Conservation (phyloP, 2,797 vertebrate genomes). For the Psittacula echo region DNA sequence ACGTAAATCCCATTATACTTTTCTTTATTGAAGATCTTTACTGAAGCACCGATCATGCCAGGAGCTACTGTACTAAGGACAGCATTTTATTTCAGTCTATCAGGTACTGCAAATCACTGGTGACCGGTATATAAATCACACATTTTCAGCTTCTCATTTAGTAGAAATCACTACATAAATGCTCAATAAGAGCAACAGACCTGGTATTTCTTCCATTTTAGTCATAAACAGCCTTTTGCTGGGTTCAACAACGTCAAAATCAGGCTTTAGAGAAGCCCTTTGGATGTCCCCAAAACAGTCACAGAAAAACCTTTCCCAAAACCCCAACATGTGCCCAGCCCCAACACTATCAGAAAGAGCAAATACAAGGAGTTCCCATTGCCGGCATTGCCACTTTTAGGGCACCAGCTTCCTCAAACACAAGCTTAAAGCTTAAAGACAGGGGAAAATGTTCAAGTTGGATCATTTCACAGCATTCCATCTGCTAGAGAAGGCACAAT, state of each 20-base stretch:
- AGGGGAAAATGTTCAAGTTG: neutral
- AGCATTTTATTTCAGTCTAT: neutral
- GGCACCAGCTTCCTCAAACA: slow-evolving; percentile 19
- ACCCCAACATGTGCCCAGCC: neutral
- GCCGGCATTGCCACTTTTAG: slow-evolving; percentile 9
- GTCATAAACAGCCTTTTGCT: neutral
- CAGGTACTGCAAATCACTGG: neutral
- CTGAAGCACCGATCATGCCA: neutral
- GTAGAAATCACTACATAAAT: neutral
- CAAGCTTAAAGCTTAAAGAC: neutral
- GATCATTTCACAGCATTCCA: slow-evolving; percentile 28
- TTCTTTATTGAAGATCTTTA: neutral
- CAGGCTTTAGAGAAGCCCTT: neutral
- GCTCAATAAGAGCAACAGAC: neutral
- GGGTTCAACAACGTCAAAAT: neutral
- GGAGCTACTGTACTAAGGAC: neutral
- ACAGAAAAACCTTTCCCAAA: neutral
- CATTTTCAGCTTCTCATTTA: neutral
- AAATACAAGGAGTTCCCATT: slow-evolving; percentile 1
- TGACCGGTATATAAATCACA: neutral
- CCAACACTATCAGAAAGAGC: neutral
- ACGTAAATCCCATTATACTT: neutral
- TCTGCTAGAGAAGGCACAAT: neutral
- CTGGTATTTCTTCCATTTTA: neutral
- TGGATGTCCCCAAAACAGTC: neutral